Evolutionary conservation across 2,113 vertebrate species (phyloP).

Genomic region (Isurus oxyrinchus): DNA sequence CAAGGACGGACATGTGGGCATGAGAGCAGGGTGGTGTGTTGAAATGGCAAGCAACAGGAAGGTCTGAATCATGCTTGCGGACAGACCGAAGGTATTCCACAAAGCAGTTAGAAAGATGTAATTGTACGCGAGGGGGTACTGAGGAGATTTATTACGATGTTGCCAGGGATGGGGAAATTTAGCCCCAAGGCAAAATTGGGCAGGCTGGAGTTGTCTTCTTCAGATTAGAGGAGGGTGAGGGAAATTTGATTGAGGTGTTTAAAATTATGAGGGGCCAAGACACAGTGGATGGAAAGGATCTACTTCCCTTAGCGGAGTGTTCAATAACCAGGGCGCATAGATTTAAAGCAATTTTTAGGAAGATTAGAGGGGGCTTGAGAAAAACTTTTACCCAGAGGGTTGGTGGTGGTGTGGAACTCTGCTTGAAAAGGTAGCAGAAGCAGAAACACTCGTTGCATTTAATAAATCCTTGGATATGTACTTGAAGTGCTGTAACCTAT

Average conservation of each 20-base stretch:
- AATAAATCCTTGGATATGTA: background rate
- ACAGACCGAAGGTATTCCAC: too few relatives aligned
- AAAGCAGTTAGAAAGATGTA: background rate
- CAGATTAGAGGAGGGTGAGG: background rate
- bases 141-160: background rate
- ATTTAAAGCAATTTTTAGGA: background rate
- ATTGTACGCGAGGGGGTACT: background rate
- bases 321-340: background rate
- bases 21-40: too few relatives aligned
- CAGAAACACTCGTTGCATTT: background rate
- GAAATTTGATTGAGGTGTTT: too few relatives aligned
- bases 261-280: too few relatives aligned
- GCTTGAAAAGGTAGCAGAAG: background rate
- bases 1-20: too few relatives aligned
- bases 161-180: too few relatives aligned
- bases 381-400: background rate
- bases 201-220: background rate
- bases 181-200: too few relatives aligned
- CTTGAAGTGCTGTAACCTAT: too few relatives aligned
- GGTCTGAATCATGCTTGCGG: too few relatives aligned
- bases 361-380: background rate
- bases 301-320: background rate
- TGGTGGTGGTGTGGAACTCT: background rate
- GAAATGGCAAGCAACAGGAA: too few relatives aligned
- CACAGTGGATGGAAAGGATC: background rate